These are phyloP conservation scores for Vanessa cardui DNA, from an alignment of 2,888 invertebrate species.

Conservation along the genomic window DNA sequence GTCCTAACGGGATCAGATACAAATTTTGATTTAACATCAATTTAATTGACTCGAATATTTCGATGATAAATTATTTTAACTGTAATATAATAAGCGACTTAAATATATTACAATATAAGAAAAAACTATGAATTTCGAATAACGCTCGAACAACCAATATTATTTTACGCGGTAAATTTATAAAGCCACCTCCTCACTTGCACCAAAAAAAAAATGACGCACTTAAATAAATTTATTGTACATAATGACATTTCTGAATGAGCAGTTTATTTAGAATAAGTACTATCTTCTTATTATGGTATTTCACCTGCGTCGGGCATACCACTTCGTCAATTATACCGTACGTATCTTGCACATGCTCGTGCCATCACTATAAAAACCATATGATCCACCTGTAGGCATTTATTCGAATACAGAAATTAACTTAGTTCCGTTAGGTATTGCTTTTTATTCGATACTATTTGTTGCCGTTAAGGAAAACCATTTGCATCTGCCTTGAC, in stretches of 20 bases:
- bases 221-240: conserved; percentile 30
- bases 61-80: too few relatives aligned
- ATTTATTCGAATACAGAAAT: conserved; percentile 17
- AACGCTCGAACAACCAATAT: too few relatives aligned
- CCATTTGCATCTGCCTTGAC: conserved; percentile 8
- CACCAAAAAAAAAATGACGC: conserved; percentile 23
- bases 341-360: conserved; percentile 54
- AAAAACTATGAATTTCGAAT: too few relatives aligned
- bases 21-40: too few relatives aligned
- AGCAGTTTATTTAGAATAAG: conserved; percentile 35
- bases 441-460: not conserved
- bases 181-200: conserved; percentile 2
- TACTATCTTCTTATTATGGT: conserved; percentile 53
- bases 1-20: too few relatives aligned
- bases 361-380: conserved; percentile 51
- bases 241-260: conserved; percentile 36
- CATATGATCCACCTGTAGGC: conserved; percentile 39
- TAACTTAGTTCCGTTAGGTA: conserved; percentile 9
- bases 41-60: too few relatives aligned
- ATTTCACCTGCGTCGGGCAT: conserved; percentile 66
- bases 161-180: not conserved
- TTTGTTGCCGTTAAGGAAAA: conserved; percentile 5
- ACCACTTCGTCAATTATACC: conserved; percentile 64
- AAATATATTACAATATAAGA: too few relatives aligned
- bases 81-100: too few relatives aligned